Conservation (phyloP, 2,888 invertebrate species). For the Callyntrura sp. region DNA sequence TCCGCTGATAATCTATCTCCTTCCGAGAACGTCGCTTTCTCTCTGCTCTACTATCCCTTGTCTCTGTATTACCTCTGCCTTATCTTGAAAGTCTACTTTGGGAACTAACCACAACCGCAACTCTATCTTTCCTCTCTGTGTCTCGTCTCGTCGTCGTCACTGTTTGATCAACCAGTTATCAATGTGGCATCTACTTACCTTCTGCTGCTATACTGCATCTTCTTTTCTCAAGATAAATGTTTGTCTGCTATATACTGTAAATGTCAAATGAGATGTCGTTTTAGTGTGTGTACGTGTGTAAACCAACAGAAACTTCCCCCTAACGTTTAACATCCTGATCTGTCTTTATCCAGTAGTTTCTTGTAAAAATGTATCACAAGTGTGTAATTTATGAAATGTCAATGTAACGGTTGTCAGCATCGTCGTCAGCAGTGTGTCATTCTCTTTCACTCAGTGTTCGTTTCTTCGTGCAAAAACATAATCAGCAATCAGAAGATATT, state of each 20-base stretch:
- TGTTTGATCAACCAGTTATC: background rate
- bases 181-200: constrained; percentile 5
- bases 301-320: background rate
- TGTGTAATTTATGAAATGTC: background rate
- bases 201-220: background rate
- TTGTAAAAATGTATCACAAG: too few relatives aligned
- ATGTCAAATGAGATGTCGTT: background rate
- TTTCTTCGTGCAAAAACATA: constrained; percentile 27
- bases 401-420: constrained; percentile 10
- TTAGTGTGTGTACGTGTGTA: background rate
- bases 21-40: background rate
- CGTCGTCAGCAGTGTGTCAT: constrained; percentile 37
- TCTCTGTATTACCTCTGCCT: background rate
- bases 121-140: background rate
- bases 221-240: background rate
- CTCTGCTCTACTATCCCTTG: background rate
- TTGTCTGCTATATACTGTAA: background rate
- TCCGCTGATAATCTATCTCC: background rate
- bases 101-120: background rate
- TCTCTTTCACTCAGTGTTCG: constrained; percentile 71
- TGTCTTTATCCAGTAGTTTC: too few relatives aligned
- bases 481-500: background rate
- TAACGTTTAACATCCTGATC: too few relatives aligned
- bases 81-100: background rate
- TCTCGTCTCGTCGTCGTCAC: background rate